Base-by-base conservation (phyloP, 37 sponge, comb jelly and placozoan genomes). In the Spongilla lacustris region DNA sequence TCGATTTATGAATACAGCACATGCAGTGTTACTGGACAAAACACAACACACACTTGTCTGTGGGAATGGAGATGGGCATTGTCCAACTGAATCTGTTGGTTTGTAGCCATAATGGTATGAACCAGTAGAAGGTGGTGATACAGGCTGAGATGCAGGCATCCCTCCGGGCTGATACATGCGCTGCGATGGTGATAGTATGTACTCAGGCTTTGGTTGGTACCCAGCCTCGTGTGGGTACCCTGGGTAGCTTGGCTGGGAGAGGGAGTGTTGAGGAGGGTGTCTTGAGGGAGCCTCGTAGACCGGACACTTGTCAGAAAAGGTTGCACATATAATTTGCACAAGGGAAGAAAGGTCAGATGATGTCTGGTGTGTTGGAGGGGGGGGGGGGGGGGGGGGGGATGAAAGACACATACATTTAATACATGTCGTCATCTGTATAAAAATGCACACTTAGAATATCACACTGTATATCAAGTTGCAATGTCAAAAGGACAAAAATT, bases 231-330 rank as follows among this genome's bases (percentile, higher is more conserved):
- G 6, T 27, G 58, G 58, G 58, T 17, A 58, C 11, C 58, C 76
- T 50, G 79, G 81, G 30, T 66, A 76, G 19, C 19, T 6, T n/a
- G 85, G 74, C 26, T n/a, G 79, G 50, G 85, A 41, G 0, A 71
- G 77, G 29, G 68, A 50, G 76, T 50, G 75, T 13, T 69, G 79
- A 0, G 76, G 88, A 0, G 26, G 84, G 10, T 22, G 6, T 4
- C 26, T 34, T 21, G 2, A 31, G 29, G 86, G 93, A 32, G 83
- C 76, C 31, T 92, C 77, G 79, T 77, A 99, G 13, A 99, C 98
- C 0, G 99, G 99, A 85, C 92, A 92, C 17, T 85, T 37, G 9
- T 95, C 95, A 6, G 85, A 90, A 87, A 99, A 99, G 26, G 88
- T 89, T 46, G 89, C 83, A 73, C 89, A 90, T 88, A 97, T 76